Base-by-base conservation (phyloP, 2,888 invertebrate genomes). In the Leptopilina drosophilae region DNA sequence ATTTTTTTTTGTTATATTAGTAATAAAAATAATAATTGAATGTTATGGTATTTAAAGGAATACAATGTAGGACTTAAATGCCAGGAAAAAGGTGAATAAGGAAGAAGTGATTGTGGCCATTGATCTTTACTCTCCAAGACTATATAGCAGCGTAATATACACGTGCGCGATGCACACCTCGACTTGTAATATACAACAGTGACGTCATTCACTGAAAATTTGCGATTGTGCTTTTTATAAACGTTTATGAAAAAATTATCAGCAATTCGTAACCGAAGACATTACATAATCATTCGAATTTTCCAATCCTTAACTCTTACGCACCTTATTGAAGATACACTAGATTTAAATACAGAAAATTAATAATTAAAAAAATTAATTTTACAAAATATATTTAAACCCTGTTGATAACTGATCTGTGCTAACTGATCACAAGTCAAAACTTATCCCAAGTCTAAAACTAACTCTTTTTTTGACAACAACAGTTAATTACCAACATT, bases 41-140 rank as follows among this genome's bases (percentile, higher is more conserved):
- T 46, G 42, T 20, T 11, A 2, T 46, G 5, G 12, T 49, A 20
- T 46, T 73, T 26, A 11, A 33, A 56, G 14, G 33, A 33, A 40
- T 40, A 40, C 14, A 56, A 14, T 15, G 26, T 56, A 20, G 15
- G 14, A 20, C 40, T n/a, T 73, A 56, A 73, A 73, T 73, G 73
- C 56, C 76, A 49, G 42, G 76, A 26, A 67, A 46, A 49, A 40
- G 40, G 64, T 46, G 49, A 11, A 49, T 49, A 49, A 49, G 46
- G 53, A 67, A 12, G 46, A 26, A 62, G 78, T 77, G 76, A 76
- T 80, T 49, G 42, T 75, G 77, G 59, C 64, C 76, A 80, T 82
- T 78, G 77, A 82, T 82, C 79, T 69, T 56, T 79, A 64, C 62
- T 73, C 76, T 65, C 69, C 15, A 62, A 67, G 62, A 73, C 76